Evolutionary conservation across 2,113 vertebrate species (phyloP), one percentile per base, ranked within the genome.

Genomic region (Pionites leucogaster): DNA sequence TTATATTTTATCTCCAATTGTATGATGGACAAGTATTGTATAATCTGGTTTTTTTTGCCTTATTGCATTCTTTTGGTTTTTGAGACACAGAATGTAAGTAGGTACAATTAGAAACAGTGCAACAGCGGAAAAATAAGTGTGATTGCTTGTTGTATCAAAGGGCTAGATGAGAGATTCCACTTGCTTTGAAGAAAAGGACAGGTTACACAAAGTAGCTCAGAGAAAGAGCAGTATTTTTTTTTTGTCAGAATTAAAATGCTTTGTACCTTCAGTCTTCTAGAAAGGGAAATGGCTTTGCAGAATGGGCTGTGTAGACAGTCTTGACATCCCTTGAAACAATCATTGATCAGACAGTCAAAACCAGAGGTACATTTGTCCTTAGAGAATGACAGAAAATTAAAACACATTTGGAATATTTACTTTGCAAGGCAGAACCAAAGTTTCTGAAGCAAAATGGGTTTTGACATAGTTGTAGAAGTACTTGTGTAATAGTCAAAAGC

Each of bases 341-440:
- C 62, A 69, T 62, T 80, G 90, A 63, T 90, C 71, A 74, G 22
- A 65, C 55, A 52, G 25, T 25, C 46, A 86, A 42, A 60, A 42
- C 68, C 19, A 78, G 50, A 76, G 22, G 17, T 60, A 33, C 3
- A 1, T 41, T 68, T 37, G 63, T 67, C 79, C 53, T 76, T 50
- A 50, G 50, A 82, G 59, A 92, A 59, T 31, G 49, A 74, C 33
- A 92, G 94, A 94, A 93, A 74, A 83, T 92, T 82, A 77, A 62
- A 95, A 60, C 24, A 55, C 65, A 82, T 92, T 70, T 88, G 64
- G 27, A 92, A 29, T 79, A 68, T 82, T 92, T 96, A 42, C 25
- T 94, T 95, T 79, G 49, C 78, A 80, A 93, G 75, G 53, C n/a
- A 89, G 81, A 92, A 64, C 31, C 41, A 62, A 90, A 93, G 28